phyloP scores from a whole-genome alignment of 2,888 invertebrate genomes.

The Hemicrepidius hirtus region DNA sequence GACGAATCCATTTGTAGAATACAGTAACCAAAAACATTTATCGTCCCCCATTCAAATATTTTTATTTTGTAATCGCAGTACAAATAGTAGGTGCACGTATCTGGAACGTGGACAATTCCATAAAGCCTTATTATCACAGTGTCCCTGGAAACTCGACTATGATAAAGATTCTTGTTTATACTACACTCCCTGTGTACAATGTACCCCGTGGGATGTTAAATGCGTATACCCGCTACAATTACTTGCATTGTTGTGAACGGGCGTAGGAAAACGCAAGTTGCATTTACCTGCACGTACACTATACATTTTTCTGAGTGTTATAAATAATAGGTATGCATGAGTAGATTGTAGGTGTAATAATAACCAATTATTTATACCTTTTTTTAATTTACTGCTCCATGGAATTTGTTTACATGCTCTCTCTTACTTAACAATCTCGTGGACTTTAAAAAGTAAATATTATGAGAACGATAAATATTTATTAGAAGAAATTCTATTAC shows the following conservation, averaged over 20 bases:
- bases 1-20: too few species aligned
- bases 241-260: conserved; percentile 26
- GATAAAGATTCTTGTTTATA: conserved; percentile 5
- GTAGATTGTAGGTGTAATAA: conserved; percentile 18
- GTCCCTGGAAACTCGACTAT: conserved; percentile 9
- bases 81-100: conserved; percentile 8
- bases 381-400: too few species aligned
- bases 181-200: neutral
- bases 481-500: too few species aligned
- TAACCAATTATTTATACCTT: neutral
- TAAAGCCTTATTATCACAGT: conserved; percentile 1
- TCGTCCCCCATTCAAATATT: conserved; percentile 6
- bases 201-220: conserved; percentile 20
- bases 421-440: too few species aligned
- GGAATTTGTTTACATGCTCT: too few species aligned
- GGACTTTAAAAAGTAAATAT: too few species aligned
- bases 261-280: conserved; percentile 18
- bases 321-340: conserved; percentile 13
- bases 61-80: conserved; percentile 6
- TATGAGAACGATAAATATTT: too few species aligned
- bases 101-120: conserved; percentile 4
- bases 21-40: neutral
- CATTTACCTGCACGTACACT: conserved; percentile 15
- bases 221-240: conserved; percentile 26
- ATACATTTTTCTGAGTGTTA: conserved; percentile 20